phyloP scores from a whole-genome alignment of 2,113 vertebrate genomes.

The Embiotoca jacksoni region DNA sequence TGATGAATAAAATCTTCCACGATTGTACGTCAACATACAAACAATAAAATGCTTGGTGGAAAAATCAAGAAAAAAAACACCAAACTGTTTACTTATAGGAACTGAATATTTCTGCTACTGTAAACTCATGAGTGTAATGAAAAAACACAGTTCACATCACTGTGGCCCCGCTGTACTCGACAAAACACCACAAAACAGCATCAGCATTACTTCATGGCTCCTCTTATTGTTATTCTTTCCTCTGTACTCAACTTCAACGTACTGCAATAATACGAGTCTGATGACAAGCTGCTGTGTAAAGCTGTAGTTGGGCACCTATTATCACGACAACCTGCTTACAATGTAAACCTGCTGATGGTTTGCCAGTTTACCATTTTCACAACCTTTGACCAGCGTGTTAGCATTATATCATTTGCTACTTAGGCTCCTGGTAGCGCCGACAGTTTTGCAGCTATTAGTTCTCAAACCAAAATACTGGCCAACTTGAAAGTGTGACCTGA shows the following conservation, averaged over 20 bases:
- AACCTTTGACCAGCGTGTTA: background rate
- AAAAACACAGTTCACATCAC: conserved; percentile 13
- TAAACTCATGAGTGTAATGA: conserved; percentile 27
- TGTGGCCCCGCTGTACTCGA: background rate
- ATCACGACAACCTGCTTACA: conserved; percentile 1
- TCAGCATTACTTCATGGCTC: conserved; percentile 44
- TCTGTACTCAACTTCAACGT: conserved; percentile 20
- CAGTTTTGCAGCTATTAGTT: no score
- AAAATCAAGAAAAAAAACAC: background rate
- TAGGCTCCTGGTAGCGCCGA: no score
- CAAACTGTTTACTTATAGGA: background rate
- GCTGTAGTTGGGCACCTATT: conserved; percentile 2
- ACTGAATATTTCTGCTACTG: conserved; percentile 14
- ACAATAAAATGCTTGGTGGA: background rate
- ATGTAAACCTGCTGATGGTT: background rate
- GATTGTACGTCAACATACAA: background rate
- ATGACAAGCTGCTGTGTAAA: conserved; percentile 3
- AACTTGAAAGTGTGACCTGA: no score
- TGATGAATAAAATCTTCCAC: background rate
- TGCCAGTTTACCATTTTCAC: background rate
- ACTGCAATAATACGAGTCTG: conserved; percentile 18
- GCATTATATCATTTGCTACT: no score
- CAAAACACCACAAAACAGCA: conserved; percentile 25
- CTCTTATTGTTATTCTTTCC: conserved; percentile 13
- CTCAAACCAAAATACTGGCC: no score